phyloP scores from a whole-genome alignment of 2,113 vertebrate species.

The Thalassarche chlororhynchos region DNA sequence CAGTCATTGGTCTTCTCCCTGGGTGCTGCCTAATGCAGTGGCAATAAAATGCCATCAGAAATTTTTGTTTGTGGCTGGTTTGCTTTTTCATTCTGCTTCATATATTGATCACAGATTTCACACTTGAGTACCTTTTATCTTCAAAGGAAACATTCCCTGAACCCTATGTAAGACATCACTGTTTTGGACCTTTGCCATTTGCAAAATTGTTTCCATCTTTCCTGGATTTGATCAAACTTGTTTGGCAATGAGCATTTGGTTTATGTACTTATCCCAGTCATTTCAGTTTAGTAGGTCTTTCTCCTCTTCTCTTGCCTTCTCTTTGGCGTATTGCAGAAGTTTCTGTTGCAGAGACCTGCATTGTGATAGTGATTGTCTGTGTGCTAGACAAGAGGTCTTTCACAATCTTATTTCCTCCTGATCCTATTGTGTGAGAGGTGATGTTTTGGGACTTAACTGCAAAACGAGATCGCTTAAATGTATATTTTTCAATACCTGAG shows the following conservation, averaged over 20 bases:
- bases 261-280: neutral
- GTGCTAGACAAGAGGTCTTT: neutral
- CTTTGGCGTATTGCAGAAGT: neutral
- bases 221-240: neutral
- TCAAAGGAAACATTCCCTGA: slow-evolving; percentile 8
- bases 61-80: slow-evolving; percentile 1
- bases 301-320: neutral
- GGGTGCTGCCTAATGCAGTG: neutral
- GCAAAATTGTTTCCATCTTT: slow-evolving; percentile 33
- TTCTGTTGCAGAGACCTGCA: neutral
- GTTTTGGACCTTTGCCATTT: slow-evolving; percentile 15
- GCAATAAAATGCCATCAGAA: neutral
- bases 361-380: neutral
- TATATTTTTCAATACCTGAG: neutral
- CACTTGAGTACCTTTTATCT: slow-evolving; percentile 10
- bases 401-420: neutral
- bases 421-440: neutral
- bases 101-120: slow-evolving; percentile 30
- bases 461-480: neutral
- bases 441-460: neutral
- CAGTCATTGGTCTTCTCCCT: neutral
- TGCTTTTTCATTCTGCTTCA: slow-evolving; percentile 26
- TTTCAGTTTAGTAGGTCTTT: neutral
- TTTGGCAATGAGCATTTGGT: neutral
- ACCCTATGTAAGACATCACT: slow-evolving; percentile 1